Evolutionary conservation across 2,888 invertebrate species (phyloP).

Genomic region (Epiblema foenella): DNA sequence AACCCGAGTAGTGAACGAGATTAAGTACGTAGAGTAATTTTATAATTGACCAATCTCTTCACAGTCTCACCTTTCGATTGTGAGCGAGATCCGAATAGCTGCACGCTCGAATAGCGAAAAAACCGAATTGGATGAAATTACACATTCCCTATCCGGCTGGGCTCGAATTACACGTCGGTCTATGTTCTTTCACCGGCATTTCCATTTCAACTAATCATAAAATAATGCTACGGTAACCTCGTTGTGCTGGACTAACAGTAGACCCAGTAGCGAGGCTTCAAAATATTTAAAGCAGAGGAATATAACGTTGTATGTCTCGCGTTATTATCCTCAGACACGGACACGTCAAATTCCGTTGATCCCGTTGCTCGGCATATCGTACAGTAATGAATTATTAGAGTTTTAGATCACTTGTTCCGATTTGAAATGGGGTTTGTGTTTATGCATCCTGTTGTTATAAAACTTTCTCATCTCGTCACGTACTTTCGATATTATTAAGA

Average conservation of each 20-base stretch:
- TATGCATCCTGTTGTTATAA: constrained; percentile 27
- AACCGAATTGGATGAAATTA: constrained; percentile 74
- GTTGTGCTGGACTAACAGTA: constrained; percentile 42
- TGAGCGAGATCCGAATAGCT: constrained; percentile 47
- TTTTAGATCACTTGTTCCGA: constrained; percentile 45
- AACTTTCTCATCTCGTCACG: constrained; percentile 38
- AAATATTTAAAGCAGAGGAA: constrained; percentile 7
- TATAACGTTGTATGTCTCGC: constrained; percentile 17
- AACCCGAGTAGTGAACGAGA: constrained; percentile 52
- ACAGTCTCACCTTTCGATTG: constrained; percentile 52
- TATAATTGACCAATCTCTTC: constrained; percentile 55
- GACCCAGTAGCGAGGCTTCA: constrained; percentile 17
- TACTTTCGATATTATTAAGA: constrained; percentile 12
- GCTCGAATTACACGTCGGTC: constrained; percentile 65
- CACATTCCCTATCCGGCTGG: constrained; percentile 61
- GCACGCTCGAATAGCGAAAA: constrained; percentile 54
- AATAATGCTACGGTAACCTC: constrained; percentile 50
- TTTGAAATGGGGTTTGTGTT: constrained; percentile 18
- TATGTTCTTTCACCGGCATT: constrained; percentile 62
- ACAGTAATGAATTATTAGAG: constrained; percentile 52
- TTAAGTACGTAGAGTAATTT: constrained; percentile 50
- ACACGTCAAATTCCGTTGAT: background rate
- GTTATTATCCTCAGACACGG: constrained; percentile 21
- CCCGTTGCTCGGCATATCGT: constrained; percentile 48
- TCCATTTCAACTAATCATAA: constrained; percentile 58